A percentile compares a stretch with the other conserved stretches of the same genome.
phyloP scores from a whole-genome alignment of 2,113 vertebrate species.

The Leiothrix lutea region DNA sequence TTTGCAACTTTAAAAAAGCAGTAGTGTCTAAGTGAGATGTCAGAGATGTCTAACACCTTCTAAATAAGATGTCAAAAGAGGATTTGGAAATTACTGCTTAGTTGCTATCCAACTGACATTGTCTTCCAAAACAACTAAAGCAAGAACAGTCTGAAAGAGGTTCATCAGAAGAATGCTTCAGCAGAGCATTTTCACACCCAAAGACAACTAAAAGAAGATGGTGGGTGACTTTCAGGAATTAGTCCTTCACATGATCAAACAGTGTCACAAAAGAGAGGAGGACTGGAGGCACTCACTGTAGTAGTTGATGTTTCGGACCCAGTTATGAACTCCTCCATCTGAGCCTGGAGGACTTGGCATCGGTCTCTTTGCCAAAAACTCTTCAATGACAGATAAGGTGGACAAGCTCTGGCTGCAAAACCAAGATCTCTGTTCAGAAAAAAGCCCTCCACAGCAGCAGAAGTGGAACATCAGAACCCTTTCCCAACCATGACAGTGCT shows the following conservation, averaged over 20 bases:
- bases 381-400: conserved; percentile 95
- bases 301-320: conserved; percentile 93
- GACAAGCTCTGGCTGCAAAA: conserved; percentile 93
- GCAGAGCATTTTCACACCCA: not conserved
- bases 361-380: conserved; percentile 88
- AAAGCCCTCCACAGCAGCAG: not conserved
- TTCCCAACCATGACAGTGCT: not conserved
- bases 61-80: not conserved
- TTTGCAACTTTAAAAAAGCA: not conserved
- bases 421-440: conserved; percentile 40
- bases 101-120: not conserved
- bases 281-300: conserved; percentile 85
- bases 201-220: not conserved
- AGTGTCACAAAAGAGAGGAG: not conserved
- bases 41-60: not conserved
- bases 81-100: not conserved
- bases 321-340: conserved; percentile 82
- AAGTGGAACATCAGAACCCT: not conserved
- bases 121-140: not conserved
- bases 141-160: not conserved
- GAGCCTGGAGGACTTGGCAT: conserved; percentile 77
- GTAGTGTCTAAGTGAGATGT: not conserved
- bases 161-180: not conserved
- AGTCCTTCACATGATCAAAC: not conserved
- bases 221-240: not conserved